Evolutionary conservation across 1,140 invertebrate genomes (phyloP), one percentile per base, ranked within the genome.

Genomic region (Euura lappo): DNA sequence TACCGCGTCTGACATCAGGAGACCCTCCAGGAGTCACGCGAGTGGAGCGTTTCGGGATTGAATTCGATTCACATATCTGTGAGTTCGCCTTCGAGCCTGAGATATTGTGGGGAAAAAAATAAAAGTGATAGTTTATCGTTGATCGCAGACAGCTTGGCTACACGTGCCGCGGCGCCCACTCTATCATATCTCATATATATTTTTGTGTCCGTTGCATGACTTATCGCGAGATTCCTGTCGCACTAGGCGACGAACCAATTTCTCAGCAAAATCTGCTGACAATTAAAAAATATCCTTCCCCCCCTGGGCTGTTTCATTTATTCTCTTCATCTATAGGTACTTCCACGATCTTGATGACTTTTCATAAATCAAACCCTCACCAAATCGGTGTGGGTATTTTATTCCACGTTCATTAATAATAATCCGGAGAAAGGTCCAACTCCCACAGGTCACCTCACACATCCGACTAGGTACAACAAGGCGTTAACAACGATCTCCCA

Each of bases 121-220:
- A 60, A 60, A 60, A 60, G 8, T 60, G 13, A n/a, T n/a, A 60
- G 51, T 60, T 60, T 60, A 60, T 60, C 51, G 51, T 60, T n/a
- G 8, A 60, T 60, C 51, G 51, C 51, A 60, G 51, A 60, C 51
- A 60, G 51, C 51, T 60, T 60, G 51, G 51, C 51, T 60, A 60
- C 51, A 60, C 51, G 51, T 60, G 51, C 51, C 51, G 6, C 51
- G 51, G 51, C 13, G 51, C 51, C 13, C 51, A 60, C 51, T 60
- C 13, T 3, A 60, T 60, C 51, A 60, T 60, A 28, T 60, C 13
- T 60, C 13, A 60, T 3, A 28, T n/a, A 60, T 60, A 60, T 60
- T 3, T 11, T 60, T 60, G 3, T 60, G 51, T n/a, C 51, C 51
- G 8, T n/a, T n/a, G 13, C 28, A 28, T 60, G 51, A 60, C 51